Evolutionary conservation across 2,888 invertebrate species (phyloP), one percentile per base, ranked within the genome.

Genomic region (Sericinus montela): DNA sequence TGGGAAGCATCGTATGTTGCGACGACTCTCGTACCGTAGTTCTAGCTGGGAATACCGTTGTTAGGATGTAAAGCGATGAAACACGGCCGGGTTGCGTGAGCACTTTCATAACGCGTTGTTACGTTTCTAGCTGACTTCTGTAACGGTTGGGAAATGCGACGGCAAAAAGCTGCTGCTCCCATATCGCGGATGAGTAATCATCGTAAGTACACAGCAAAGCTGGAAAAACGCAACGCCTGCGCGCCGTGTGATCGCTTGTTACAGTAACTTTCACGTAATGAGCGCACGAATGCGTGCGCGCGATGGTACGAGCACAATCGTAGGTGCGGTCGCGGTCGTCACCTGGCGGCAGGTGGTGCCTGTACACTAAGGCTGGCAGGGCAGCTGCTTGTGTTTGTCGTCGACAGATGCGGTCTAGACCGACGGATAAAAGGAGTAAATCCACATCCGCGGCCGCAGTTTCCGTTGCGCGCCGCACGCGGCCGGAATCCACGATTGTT

Each of bases 361-460:
- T 32, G 32, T 32, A 11, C 3, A 60, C 56, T 57, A 76, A 77
- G 72, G 72, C 70, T 74, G 72, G 64, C 56, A 70, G 69, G 76
- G 82, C 86, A 87, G 87, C 85, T 87, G 67, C 67, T 67, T 62
- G 78, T 77, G 77, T 32, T 11, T 11, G 32, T 32, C 75, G 68
- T 59, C 73, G 82, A 77, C 87, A 87, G 86, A 88, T 88, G 87
- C 73, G 74, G 78, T 85, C 82, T 82, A 84, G 84, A 85, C 87
- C 75, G 77, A 54, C 64, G 74, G 80, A 81, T 80, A 79, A 77
- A 85, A 83, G 80, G 81, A 83, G 76, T 74, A 80, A 80, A 74
- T 76, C 76, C 72, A 78, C 80, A 84, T 83, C 83, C 84, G 79
- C 67, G 72, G 72, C 78, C 69, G 32, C 32, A 32, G 32, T 32